phyloP scores from a whole-genome alignment of 2,888 invertebrate species.

The Pimpla rufipes region DNA sequence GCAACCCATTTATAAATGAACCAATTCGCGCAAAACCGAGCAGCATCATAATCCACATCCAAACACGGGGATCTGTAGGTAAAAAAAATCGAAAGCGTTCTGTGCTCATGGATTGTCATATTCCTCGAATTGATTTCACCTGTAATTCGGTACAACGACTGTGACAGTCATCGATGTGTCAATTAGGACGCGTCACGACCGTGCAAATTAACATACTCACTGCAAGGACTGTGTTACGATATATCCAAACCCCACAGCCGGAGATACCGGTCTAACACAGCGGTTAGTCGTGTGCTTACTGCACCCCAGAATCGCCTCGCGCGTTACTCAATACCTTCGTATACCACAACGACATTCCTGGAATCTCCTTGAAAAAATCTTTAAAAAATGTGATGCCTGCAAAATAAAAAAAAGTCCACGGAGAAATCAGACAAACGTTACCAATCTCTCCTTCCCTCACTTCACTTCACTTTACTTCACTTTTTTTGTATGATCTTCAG shows the following conservation, averaged over 20 bases:
- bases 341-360: constrained; percentile 26
- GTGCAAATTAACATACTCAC: constrained; percentile 36
- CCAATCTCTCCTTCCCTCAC: not conserved
- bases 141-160: constrained; percentile 25
- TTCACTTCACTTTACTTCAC: too few relatives aligned
- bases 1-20: too few relatives aligned
- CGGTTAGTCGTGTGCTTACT: constrained; percentile 6
- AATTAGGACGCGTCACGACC: constrained; percentile 35
- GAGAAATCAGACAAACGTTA: constrained; percentile 10
- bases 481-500: too few relatives aligned
- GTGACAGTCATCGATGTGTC: constrained; percentile 36
- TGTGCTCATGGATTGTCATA: not conserved
- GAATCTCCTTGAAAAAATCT: constrained; percentile 36
- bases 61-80: not conserved
- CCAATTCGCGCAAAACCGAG: not conserved
- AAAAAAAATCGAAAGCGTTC: not conserved
- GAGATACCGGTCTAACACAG: constrained; percentile 34
- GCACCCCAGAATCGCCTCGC: constrained; percentile 18
- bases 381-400: not conserved
- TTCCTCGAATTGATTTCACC: not conserved
- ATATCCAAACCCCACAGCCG: constrained; percentile 9
- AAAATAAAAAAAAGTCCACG: constrained; percentile 14
- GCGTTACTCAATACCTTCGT: constrained; percentile 29
- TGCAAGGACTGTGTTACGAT: constrained; percentile 22
- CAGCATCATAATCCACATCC: not conserved